phyloP scores from a whole-genome alignment of 2,888 invertebrate genomes.

The Metellina segmentata region DNA sequence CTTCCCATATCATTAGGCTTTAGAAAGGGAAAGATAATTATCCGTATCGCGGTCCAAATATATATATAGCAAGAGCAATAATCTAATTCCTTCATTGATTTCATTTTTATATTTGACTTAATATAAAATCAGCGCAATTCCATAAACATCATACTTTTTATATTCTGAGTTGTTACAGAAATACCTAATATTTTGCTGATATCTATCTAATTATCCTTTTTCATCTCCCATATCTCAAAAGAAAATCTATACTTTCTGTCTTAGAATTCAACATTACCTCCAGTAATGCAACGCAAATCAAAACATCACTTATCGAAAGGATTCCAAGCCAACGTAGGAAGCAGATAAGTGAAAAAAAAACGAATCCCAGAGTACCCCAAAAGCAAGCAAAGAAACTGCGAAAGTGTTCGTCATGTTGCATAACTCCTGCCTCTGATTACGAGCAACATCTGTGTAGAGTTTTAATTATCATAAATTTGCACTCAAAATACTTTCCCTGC shows the following conservation, averaged over 20 bases:
- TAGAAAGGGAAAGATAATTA: too few relatives aligned
- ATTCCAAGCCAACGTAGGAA: neutral
- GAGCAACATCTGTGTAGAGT: slow-evolving; percentile 63
- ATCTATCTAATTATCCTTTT: neutral
- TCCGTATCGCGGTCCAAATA: too few relatives aligned
- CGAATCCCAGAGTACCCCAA: neutral
- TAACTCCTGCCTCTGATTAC: slow-evolving; percentile 4
- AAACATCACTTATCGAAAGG: slow-evolving; percentile 46
- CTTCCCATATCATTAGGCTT: too few relatives aligned
- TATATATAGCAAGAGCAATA: too few relatives aligned
- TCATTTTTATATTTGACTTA: too few relatives aligned
- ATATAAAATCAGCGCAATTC: too few relatives aligned
- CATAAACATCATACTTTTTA: too few relatives aligned
- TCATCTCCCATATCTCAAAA: neutral
- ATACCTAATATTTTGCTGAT: too few relatives aligned
- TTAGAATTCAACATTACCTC: slow-evolving; percentile 10
- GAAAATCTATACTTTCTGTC: neutral
- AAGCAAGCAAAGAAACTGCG: neutral
- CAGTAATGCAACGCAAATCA: slow-evolving; percentile 47
- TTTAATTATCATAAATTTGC: slow-evolving; percentile 74
- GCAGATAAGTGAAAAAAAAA: neutral
- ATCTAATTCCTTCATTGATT: too few relatives aligned
- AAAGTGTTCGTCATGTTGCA: slow-evolving; percentile 1
- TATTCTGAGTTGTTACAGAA: too few relatives aligned
- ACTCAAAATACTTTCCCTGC: slow-evolving; percentile 44